Base-by-base conservation (phyloP, 2,113 vertebrate species). In the Morphnarchus princeps region DNA sequence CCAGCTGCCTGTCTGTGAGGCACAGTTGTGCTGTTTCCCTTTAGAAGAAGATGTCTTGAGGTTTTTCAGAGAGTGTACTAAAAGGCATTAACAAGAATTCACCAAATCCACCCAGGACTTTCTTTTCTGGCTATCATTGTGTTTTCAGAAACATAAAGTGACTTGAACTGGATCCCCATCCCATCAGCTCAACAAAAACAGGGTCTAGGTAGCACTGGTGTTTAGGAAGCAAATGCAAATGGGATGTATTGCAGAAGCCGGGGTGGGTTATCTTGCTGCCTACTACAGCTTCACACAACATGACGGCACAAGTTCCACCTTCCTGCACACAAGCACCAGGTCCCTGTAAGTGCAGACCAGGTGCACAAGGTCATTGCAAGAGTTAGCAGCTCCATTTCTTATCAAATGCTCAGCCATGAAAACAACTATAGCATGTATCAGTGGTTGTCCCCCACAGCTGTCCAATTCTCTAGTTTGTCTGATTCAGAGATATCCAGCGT, bases 231-330 rank as follows among this genome's bases (percentile, higher is more conserved):
- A 77, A 61, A 66, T 6, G 24, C 32, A 85, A 76, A 76, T 0
- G 4, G 13, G 12, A 38, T 36, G 19, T 5, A 22, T 55, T 57
- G 10, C 57, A 82, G 52, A 18, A 79, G 5, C 16, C 0, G 0
- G 71, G 16, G 31, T 6, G 59, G 43, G 26, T 81, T 78, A 49
- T 19, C 69, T 69, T 59, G 18, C 43, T 79, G 28, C 12, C 54
- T 89, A 36, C 57, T 81, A 43, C 32, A 69, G 10, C 61, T 71
- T 80, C 89, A n/a, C 20, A 67, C 0, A 3, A 17, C 20, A 67
- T 0, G 2, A 17, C 16, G 67, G 20, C 4, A 2, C 25, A 77
- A 78, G 32, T 85, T 77, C 67, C 50, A 66, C 57, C 34, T 5
- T 5, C 42, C 45, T 63, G 34, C 40, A 70, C 38, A 34, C 13